A percentile compares a stretch with the other conserved stretches of the same genome.
Conservation (phyloP, 2,113 vertebrate genomes). For the Ciconia stormi region DNA sequence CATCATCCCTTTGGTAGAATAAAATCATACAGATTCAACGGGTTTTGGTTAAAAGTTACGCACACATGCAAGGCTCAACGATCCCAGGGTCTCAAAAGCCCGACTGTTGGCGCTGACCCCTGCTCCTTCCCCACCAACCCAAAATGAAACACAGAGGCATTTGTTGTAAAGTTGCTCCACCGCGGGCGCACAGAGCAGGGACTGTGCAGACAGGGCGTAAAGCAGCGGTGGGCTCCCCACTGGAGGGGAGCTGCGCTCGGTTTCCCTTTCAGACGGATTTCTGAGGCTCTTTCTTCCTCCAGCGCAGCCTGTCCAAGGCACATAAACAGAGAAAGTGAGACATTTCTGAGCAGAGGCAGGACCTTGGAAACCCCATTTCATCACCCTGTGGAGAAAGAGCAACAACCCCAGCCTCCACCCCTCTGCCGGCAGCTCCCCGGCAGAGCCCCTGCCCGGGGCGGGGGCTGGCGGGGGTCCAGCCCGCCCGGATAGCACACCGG, state of each 20-base stretch:
- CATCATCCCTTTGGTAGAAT: background rate
- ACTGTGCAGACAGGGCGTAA: background rate
- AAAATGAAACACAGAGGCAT: background rate
- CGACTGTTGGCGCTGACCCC: background rate
- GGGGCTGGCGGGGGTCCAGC: slow-evolving; percentile 43
- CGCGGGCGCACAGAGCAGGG: background rate
- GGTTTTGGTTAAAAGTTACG: background rate
- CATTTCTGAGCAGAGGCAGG: background rate
- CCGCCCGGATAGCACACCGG: background rate
- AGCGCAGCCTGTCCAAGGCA: background rate
- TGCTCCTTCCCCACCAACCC: background rate
- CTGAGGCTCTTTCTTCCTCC: slow-evolving; percentile 19
- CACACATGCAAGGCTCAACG: background rate
- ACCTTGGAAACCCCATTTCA: background rate
- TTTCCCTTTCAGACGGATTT: background rate
- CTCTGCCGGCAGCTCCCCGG: background rate
- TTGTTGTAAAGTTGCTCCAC: background rate
- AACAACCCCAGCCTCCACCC: background rate
- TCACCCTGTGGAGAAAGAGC: background rate
- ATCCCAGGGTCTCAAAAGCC: background rate
- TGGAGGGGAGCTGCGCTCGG: background rate
- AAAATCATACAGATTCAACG: accelerated
- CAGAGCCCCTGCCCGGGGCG: slow-evolving; percentile 29
- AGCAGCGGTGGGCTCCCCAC: background rate
- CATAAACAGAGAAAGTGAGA: background rate